These are phyloP conservation scores for Mactromeris polynyma DNA, from an alignment of 2,888 invertebrate species.

Conservation along the genomic window DNA sequence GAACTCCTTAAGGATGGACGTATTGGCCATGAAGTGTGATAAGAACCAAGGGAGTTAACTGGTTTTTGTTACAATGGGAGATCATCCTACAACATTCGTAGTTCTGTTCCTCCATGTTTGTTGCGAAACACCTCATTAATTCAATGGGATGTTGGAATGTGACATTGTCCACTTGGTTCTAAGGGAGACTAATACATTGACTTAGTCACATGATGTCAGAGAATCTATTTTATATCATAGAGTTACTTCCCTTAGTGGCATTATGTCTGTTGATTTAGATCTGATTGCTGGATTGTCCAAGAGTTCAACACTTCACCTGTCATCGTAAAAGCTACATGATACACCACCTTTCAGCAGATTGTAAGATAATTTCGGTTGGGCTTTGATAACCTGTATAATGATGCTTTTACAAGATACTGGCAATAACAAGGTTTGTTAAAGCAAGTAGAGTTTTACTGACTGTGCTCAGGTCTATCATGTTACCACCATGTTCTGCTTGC, in stretches of 20 bases:
- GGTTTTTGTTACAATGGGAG: not conserved
- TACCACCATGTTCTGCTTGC: too few relatives aligned
- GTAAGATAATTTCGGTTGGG: not conserved
- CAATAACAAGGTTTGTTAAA: too few relatives aligned
- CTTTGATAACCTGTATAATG: too few relatives aligned
- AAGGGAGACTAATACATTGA: not conserved
- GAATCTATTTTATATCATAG: not conserved
- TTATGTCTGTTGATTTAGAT: not conserved
- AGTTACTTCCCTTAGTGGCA: not conserved
- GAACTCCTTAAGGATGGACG: conserved; percentile 78
- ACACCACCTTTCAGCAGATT: not conserved
- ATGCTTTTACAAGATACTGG: too few relatives aligned
- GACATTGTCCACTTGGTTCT: not conserved
- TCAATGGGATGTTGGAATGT: too few relatives aligned
- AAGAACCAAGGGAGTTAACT: conserved; percentile 11
- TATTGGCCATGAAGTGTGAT: conserved; percentile 80
- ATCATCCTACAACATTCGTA: not conserved
- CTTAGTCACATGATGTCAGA: not conserved
- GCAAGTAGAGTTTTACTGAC: too few relatives aligned
- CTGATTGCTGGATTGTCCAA: not conserved
- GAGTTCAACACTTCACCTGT: not conserved
- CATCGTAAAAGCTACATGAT: not conserved
- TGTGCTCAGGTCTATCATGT: too few relatives aligned
- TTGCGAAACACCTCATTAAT: not conserved
- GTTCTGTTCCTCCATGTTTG: not conserved